Evolutionary conservation across 2,888 invertebrate genomes (phyloP), one percentile per base, ranked within the genome.

Genomic region (Gymnoscelis rufifasciata): DNA sequence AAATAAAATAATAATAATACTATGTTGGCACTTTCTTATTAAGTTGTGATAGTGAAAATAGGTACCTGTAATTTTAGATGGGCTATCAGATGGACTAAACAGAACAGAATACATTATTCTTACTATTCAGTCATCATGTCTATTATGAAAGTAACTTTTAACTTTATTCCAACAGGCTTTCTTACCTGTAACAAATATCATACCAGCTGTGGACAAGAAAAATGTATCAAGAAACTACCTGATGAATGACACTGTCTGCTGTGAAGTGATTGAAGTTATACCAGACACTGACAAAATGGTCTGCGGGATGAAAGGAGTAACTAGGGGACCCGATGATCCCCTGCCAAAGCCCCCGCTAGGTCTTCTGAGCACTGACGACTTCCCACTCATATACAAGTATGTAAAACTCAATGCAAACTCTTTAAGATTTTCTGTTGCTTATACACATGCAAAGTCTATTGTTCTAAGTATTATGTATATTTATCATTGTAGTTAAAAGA

Each of bases 221-320:
- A 93, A 92, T 77, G 90, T 93, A 54, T 91, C 92, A 76, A 92
- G 94, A 78, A 90, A 90, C 83, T 95, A 93, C 90, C 91, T 93
- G 82, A 91, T 92, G 83, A 94, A 94, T 89, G 95, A 96, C 88
- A 92, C 93, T 64, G 93, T 96, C 48, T 94, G 95, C 90, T 95
- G 95, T 80, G 95, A 95, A 90, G 93, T 96, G 40, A 90, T 95
- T 67, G 95, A 95, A 90, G 93, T 95, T 55, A 94, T 94, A 74
- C 93, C 94, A 36, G 95, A 95, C 78, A 93, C 94, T 43, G 95
- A 95, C 87, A 95, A 95, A 89, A 92, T 96, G 89, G 93, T 94
- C 64, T 92, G 94, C 78, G 95, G 95, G 78, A 95, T 96, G 94
- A 93, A 95, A 83, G 94, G 94, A 54, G 89, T 92, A 60, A 91